phyloP scores from a whole-genome alignment of 1,140 invertebrate species.

The Achatina immaculata region DNA sequence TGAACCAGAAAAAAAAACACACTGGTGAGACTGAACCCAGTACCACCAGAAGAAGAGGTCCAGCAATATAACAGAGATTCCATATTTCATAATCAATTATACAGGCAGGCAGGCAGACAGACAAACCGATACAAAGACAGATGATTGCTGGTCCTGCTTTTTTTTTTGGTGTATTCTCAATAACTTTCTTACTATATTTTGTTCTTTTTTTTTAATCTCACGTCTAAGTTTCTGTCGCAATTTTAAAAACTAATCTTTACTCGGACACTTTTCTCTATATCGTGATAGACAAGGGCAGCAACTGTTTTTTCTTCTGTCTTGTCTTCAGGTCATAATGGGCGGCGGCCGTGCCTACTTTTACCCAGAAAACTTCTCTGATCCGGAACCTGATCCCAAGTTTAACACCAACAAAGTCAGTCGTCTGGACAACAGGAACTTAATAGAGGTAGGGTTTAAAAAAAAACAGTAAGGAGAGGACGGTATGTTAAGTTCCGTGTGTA shows the following conservation, averaged over 20 bases:
- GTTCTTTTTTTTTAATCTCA: neutral
- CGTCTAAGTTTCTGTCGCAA: neutral
- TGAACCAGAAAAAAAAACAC: too few relatives aligned
- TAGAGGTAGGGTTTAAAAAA: constrained; percentile 34
- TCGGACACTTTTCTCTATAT: neutral
- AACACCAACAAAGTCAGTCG: constrained; percentile 37
- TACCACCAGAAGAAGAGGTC: neutral
- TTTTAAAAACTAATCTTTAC: neutral
- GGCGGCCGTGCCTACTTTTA: constrained; percentile 58
- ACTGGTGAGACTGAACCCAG: too few relatives aligned
- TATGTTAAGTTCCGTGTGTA: too few relatives aligned
- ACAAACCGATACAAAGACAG: neutral
- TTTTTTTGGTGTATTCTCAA: neutral
- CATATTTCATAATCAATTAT: too few relatives aligned
- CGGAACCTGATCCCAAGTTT: constrained; percentile 39
- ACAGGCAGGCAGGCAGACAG: too few relatives aligned
- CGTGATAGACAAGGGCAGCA: neutral
- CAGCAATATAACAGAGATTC: too few relatives aligned
- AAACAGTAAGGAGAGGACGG: neutral
- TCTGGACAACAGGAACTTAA: constrained; percentile 48
- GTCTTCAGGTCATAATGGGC: constrained; percentile 62
- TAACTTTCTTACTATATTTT: neutral
- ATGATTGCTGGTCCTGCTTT: neutral
- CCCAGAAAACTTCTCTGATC: constrained; percentile 59
- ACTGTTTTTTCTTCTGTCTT: neutral